Base-by-base conservation (phyloP, 30 jellyfish, hydroid and myxozoan species). In the Phacellophora camtschatica region DNA sequence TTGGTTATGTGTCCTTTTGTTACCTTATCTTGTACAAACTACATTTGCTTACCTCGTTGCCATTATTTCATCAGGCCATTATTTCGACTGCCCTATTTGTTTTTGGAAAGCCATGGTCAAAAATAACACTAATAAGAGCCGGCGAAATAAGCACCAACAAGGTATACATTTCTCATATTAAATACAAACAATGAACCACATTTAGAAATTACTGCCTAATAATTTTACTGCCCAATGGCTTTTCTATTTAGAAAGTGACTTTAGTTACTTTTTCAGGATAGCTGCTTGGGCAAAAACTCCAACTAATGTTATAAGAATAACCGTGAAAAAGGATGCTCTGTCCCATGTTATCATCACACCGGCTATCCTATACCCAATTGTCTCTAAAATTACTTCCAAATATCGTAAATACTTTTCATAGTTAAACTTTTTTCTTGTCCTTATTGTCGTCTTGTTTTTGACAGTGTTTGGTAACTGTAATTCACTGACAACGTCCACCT, bases 201-300 rank as follows among this genome's bases (percentile, higher is more conserved):
- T n/a, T n/a, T n/a, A n/a, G n/a, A n/a, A n/a, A n/a, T n/a, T n/a
- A n/a, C n/a, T n/a, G n/a, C n/a, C n/a, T n/a, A n/a, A n/a, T n/a
- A n/a, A n/a, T n/a, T n/a, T n/a, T n/a, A n/a, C n/a, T n/a, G n/a
- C n/a, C n/a, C n/a, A n/a, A n/a, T n/a, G n/a, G n/a, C n/a, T n/a
- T 8, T 16, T 10, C 55, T 16, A 10, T 16, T 42, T 10, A 10
- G 16, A 42, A 25, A 55, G 12, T 20, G 12, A 9, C 12, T 20
- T 9, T 12, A 10, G 11, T 55, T 24, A 19, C 42, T 56, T 56
- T 58, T 79, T 79, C 36, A 63, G 37, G 46, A 63, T 56, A 6
- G 90, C 87, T 36, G 72, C 76, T 43, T 79, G 86, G 7, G 91
- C 91, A 62, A 79, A 79, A 15, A 64, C 91, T 5, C 91, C 86